Base-by-base conservation (phyloP, 2,113 vertebrate genomes). In the Pandion haliaetus region DNA sequence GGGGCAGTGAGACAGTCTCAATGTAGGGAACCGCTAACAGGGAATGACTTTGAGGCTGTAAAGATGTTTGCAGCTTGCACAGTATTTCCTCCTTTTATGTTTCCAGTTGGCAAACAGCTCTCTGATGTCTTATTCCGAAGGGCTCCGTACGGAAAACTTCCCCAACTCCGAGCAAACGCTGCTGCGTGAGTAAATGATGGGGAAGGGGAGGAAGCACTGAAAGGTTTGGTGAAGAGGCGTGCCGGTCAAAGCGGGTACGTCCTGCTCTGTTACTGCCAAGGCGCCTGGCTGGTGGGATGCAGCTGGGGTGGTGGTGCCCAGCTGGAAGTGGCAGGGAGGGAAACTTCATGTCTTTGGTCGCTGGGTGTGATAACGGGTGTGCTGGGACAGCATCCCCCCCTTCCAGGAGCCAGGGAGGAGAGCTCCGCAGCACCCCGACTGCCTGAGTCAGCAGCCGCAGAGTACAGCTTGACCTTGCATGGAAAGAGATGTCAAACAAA, bases 401-500 rank as follows among this genome's bases (percentile, higher is more conserved):
- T 17, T 3, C 7, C 2, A 16, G 71, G 45, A 76, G 61, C 52
- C 11, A 1, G 8, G 44, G 23, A 29, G 34, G 34, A 17, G 31
- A 21, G 59, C 72, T 47, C 47, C 0, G 1, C 61, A 23, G 86
- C 67, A 9, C 14, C 86, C 58, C 16, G 2, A 0, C 12, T 2
- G 10, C 88, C 90, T 78, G 91, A 89, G 92, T 81, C 89, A 92
- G 86, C 81, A 73, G 78, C 88, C 0, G 28, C 40, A 2, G 21
- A 88, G 80, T 5, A 70, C 73, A 66, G 9, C 87, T n/a, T 97
- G 96, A 96, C 96, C 90, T 93, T 82, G 59, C 40, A 12, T 81
- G 85, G 96, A 95, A 82, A 63, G 66, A 83, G 82, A 82, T 92
- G 88, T 97, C 97, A 94, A 82, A 93, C 94, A 97, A 88, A 97